Evolutionary conservation across 2,888 invertebrate species (phyloP), one percentile per base, ranked within the genome.

Genomic region (Bombylius major): DNA sequence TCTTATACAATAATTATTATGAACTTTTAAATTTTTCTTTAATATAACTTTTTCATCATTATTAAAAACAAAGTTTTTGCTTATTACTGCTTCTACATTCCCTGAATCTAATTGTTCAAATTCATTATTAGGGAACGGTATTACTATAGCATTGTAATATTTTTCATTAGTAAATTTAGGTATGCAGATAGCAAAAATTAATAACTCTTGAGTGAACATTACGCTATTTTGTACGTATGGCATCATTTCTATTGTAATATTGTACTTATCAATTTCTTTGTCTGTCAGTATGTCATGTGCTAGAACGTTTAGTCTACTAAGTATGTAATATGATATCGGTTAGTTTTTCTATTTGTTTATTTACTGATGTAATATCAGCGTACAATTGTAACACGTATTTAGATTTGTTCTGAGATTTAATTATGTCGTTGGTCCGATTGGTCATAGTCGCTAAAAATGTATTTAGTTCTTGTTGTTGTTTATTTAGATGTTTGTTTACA

Each of bases 321-420:
- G 42, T 36, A n/a, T n/a, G n/a, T n/a, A 50, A 46, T 36, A 55
- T 47, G 5, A 47, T 55, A 14, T 55, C 47, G 11, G 49, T 39
- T 4, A 51, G 46, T 51, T 55, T 51, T 48, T 48, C 55, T 34
- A 51, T 32, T 50, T 54, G 54, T 14, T 48, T 54, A 47, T 39
- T 49, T n/a, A 50, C 9, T 50, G 8, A 13, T n/a, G 12, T 34
- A 5, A 50, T 50, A 23, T 50, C 50, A 12, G 36, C n/a, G 50
- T 50, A 34, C 50, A 50, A 5, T 9, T 36, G 23, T 36, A 50
- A 34, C 5, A 36, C 13, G 32, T 34, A 50, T 14, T 34, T 36
- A 13, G 50, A 12, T 23, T 23, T 23, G 3, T 23, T 34, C 14
- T 12, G 32, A n/a, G 34, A 36, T 36, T 14, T 44, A 23, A 23